Evolutionary conservation across 2,888 invertebrate genomes (phyloP).

Genomic region (Limenitis arthemis): DNA sequence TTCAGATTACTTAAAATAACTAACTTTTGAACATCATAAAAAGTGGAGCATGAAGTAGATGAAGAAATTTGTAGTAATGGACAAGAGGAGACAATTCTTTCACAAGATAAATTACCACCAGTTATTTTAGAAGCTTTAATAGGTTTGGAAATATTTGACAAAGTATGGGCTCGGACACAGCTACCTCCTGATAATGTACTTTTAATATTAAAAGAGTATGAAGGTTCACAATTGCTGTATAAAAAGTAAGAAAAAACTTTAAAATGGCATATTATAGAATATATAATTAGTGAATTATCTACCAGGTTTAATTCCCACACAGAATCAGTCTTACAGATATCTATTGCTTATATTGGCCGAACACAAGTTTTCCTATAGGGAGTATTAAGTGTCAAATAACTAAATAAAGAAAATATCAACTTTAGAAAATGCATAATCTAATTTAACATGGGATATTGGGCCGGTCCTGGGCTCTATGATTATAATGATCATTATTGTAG

Average conservation of each 20-base stretch:
- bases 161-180: slow-evolving; percentile 69
- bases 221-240: slow-evolving; percentile 55
- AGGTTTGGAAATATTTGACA: slow-evolving; percentile 71
- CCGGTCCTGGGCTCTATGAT: no score
- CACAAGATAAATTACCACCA: slow-evolving; percentile 66
- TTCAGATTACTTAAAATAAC: no score
- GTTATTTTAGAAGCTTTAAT: slow-evolving; percentile 75
- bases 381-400: no score
- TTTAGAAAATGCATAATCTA: no score
- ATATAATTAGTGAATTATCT: background rate
- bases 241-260: slow-evolving; percentile 54
- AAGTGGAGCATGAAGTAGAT: slow-evolving; percentile 25
- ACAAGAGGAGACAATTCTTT: slow-evolving; percentile 38
- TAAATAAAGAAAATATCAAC: no score
- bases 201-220: slow-evolving; percentile 66
- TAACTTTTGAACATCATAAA: no score
- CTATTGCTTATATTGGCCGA: no score
- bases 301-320: no score
- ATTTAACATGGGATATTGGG: no score
- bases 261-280: background rate
- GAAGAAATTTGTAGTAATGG: slow-evolving; percentile 62
- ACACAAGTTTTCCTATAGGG: no score
- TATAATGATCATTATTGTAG: no score
- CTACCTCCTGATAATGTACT: slow-evolving; percentile 69
- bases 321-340: no score